Evolutionary conservation across 2,888 invertebrate species (phyloP), one percentile per base, ranked within the genome.

Genomic region (Rotaria sp.): DNA sequence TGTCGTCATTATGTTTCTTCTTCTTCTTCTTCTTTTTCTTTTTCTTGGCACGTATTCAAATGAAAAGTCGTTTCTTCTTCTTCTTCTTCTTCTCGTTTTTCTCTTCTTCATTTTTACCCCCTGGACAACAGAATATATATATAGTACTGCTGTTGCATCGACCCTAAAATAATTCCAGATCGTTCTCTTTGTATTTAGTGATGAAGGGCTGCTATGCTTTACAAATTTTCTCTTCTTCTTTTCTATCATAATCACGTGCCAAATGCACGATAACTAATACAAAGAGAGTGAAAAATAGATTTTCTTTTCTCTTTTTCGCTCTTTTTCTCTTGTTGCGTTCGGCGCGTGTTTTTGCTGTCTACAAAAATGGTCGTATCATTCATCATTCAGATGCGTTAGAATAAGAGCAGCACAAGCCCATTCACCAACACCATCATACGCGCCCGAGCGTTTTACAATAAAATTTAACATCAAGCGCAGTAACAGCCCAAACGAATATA

Each of bases 391-490:
- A 80, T 80, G 80, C 45, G 45, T 45, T 80, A 80, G 80, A 80
- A 80, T 41, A 80, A 80, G 45, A 80, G 45, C 80, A 80, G 45
- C 80, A 45, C 41, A 80, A 80, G 80, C 41, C 80, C 80, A 80
- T 45, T 80, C 80, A 45, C 13, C 67, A 67, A 35, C 67, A 67
- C 67, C 67, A 67, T 67, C 67, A 67, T 38, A 67, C 67, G 67
- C 67, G 67, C 67, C 67, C 67, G 67, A 67, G 67, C 67, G 67
- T 67, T 67, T 67, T 67, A 67, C 67, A 67, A 67, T 38, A 67
- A 67, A 67, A 35, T 67, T 67, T 67, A 67, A 67, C 67, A 67
- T 67, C 67, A 67, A 67, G 45, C 80, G 80, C 45, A 80, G 45
- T n/a, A 80, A 80, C 80, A 80, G 45, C 80, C 45, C 45, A 80